These are phyloP conservation scores for Poeciliopsis prolifica DNA, from an alignment of 2,113 vertebrate species.

Conservation along the genomic window DNA sequence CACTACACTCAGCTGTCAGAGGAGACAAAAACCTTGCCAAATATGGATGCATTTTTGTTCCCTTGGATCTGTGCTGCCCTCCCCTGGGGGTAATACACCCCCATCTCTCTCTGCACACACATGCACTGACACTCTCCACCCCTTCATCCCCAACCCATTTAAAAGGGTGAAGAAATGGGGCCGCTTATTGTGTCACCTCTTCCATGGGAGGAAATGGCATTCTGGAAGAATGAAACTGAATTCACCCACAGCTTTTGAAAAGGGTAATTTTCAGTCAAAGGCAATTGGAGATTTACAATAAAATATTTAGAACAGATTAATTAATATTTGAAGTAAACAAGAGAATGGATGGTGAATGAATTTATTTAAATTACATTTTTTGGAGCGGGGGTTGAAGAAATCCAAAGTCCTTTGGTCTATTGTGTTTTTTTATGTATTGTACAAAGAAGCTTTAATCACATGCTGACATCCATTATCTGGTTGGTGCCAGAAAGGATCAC, in stretches of 20 bases:
- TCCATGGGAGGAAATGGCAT: constrained; percentile 59
- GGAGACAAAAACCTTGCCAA: constrained; percentile 78
- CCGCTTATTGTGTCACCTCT: constrained; percentile 70
- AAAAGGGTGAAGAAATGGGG: constrained; percentile 55
- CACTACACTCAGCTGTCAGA: constrained; percentile 71
- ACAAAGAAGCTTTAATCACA: too few species aligned
- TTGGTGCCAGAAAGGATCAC: too few species aligned
- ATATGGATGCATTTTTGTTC: constrained; percentile 79
- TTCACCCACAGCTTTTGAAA: constrained; percentile 20
- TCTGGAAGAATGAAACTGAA: constrained; percentile 42
- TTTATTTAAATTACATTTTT: not conserved
- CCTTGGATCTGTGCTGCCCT: constrained; percentile 71
- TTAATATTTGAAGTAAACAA: constrained; percentile 28
- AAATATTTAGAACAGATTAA: constrained; percentile 44
- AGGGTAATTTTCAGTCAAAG: constrained; percentile 54
- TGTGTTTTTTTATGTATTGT: too few species aligned
- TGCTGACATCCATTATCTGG: too few species aligned
- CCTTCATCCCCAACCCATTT: constrained; percentile 6
- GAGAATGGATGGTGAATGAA: not conserved
- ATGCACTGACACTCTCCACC: constrained; percentile 20
- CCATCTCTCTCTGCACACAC: constrained; percentile 12
- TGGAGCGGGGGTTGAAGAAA: too few species aligned
- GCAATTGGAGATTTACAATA: constrained; percentile 15
- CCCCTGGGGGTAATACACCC: constrained; percentile 66
- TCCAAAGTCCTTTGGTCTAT: too few species aligned